Conservation (phyloP, 2,888 invertebrate species). For the Pristionchus fissidentatus region DNA sequence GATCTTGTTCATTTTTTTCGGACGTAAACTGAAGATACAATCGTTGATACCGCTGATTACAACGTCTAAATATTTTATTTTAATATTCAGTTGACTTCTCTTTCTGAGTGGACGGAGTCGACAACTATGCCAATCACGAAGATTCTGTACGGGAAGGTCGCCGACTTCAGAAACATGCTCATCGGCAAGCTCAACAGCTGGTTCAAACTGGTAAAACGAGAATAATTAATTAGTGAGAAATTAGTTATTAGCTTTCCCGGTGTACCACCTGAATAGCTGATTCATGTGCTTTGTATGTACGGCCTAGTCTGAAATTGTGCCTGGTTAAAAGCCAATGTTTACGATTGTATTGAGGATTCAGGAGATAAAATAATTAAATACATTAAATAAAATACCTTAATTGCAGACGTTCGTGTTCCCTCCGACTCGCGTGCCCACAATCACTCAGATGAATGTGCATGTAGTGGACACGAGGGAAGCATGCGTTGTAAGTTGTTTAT, state of each 20-base stretch:
- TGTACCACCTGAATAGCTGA: too few species aligned
- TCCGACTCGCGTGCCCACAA: neutral
- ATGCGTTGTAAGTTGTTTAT: neutral
- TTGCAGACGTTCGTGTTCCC: conserved; percentile 2
- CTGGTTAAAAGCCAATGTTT: too few species aligned
- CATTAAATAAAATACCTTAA: too few species aligned
- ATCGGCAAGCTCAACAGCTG: conserved; percentile 13
- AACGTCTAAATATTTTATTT: neutral
- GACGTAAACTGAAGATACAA: neutral
- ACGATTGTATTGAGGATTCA: too few species aligned
- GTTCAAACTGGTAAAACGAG: conserved; percentile 34
- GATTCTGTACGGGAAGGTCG: neutral
- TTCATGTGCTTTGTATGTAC: too few species aligned
- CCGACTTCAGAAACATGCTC: conserved; percentile 11
- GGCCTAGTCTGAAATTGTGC: too few species aligned
- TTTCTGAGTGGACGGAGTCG: neutral
- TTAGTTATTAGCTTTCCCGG: too few species aligned
- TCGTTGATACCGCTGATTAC: neutral
- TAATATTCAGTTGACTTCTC: neutral
- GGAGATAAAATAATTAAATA: too few species aligned
- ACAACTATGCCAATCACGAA: neutral
- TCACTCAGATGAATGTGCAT: conserved; percentile 34
- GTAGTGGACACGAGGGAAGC: conserved; percentile 5
- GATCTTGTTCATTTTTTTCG: neutral
- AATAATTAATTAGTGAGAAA: too few species aligned